Evolutionary conservation across 2,888 invertebrate species (phyloP).

Genomic region (Melanchra persicariae): DNA sequence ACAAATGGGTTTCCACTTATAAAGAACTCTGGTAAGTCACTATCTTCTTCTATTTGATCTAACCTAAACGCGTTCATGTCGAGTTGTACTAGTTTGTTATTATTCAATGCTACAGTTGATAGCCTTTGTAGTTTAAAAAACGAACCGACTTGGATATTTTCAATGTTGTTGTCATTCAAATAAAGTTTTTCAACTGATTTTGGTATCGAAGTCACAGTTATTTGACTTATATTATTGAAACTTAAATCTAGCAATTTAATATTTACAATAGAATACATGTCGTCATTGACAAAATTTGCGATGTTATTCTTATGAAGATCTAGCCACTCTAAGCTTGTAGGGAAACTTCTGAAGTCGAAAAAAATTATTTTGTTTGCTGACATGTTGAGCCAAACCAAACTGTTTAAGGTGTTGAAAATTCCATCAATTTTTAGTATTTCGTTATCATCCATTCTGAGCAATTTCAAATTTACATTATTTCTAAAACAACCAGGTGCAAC

Average conservation of each 20-base stretch:
- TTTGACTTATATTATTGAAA: conserved; percentile 93
- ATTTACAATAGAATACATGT: conserved; percentile 89
- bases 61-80: conserved; percentile 94
- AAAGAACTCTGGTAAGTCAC: conserved; percentile 94
- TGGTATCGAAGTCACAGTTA: conserved; percentile 93
- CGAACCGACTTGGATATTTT: conserved; percentile 92
- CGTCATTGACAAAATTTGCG: conserved; percentile 91
- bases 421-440: conserved; percentile 93
- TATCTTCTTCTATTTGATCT: conserved; percentile 92
- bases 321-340: conserved; percentile 94
- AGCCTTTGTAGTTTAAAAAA: conserved; percentile 93
- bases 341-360: conserved; percentile 95
- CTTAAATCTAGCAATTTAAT: conserved; percentile 94
- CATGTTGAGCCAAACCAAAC: conserved; percentile 95
- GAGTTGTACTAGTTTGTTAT: conserved; percentile 93
- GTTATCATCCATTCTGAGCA: conserved; percentile 94
- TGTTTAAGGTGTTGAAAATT: conserved; percentile 93
- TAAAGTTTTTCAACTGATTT: conserved; percentile 93
- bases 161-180: conserved; percentile 94
- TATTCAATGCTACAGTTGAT: conserved; percentile 94
- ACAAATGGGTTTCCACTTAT: conserved; percentile 96
- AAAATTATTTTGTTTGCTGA: conserved; percentile 94
- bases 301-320: conserved; percentile 95
- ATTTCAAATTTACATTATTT: conserved; percentile 93
- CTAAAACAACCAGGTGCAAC: conserved; percentile 94